Base-by-base conservation (phyloP, 2,888 invertebrate genomes). In the Argyresthia albistria region DNA sequence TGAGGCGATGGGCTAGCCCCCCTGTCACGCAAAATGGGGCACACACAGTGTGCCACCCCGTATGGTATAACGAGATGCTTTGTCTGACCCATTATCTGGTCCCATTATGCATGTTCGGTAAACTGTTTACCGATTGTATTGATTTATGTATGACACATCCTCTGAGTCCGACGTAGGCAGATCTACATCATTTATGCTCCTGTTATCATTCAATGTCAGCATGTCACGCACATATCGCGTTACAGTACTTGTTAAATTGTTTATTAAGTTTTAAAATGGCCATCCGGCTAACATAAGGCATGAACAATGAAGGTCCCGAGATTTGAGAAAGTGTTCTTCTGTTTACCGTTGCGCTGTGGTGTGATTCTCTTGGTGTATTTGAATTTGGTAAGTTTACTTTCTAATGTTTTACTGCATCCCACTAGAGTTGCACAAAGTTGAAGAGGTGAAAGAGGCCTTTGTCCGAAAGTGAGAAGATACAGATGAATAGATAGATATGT, bases 331-430 rank as follows among this genome's bases (percentile, higher is more conserved):
- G 42, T 52, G 15, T 50, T 14, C 3, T 52, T 12, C 16, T 55
- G 54, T 39, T 48, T 52, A 42, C 52, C 54, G 4, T 36, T 55
- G 42, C 43, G 54, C 8, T 16, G 42, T 6, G 54, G 54, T 6
- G 42, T 50, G 8, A 52, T 55, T 25, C 11, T 46, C 25, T 37
- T 55, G n/a, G 52, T 55, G 8, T 55, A 55, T 55, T 10, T 55
- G 11, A 55, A 55, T 52, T 35, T 55, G 50, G 54, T 55, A 52
- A 52, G 54, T 39, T 35, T 9, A 16, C n/a, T 39, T 12, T 15
- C 7, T 12, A 12, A 12, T 43, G 43, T 8, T 14, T 8, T 43
- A 11, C 39, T 10, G 39, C 39, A 10, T 11, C 39, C n/a, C n/a
- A 11, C 37, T n/a, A n/a, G n/a, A n/a, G n/a, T n/a, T n/a, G n/a